Base-by-base conservation (phyloP, 2,888 invertebrate species). In the Rhingia campestris region DNA sequence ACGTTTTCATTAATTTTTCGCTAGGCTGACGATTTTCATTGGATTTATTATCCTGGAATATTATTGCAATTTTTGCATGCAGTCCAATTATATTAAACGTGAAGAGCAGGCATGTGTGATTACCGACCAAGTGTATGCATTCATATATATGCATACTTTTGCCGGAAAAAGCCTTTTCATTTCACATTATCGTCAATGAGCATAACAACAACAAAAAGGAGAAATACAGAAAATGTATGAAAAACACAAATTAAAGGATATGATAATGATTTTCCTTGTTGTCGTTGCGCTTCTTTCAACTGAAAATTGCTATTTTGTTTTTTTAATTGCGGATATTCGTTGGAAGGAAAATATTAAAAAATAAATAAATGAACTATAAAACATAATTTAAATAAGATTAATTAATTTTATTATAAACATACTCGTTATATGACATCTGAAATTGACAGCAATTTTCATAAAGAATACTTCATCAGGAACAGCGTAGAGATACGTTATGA, bases 1-100 rank as follows among this genome's bases (percentile, higher is more conserved):
- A 35, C 49, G 33, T 77, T 70, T 77, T 70, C 76, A 76, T 77
- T 77, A 70, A 70, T 77, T 70, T 77, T 76, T 76, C 73, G 58
- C 74, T 66, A 59, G 58, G 41, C 35, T 47, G 14, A 63, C 77
- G 63, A 63, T 72, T 49, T 49, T 64, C 63, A 49, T 70, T 56
- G 56, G 63, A 77, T 77, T 70, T 77, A 77, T 72, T 77, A 76
- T 76, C 39, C 70, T 45, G 32, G 61, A 61, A 69, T 69, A 76
- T 61, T 32, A 76, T 69, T 67, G 51, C 53, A 49, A 10, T 45
- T 54, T 49, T 3, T 66, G 22, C 22, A 22, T 22, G 22, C 59
- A 45, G 33, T 32, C 61, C 61, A 54, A 63, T 49, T 73, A 63
- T 63, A 63, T 63, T 73, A 30, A 45, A 63, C 63, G 35, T 63